phyloP scores from a whole-genome alignment of 2,888 invertebrate species.

The Rotaria sp. region DNA sequence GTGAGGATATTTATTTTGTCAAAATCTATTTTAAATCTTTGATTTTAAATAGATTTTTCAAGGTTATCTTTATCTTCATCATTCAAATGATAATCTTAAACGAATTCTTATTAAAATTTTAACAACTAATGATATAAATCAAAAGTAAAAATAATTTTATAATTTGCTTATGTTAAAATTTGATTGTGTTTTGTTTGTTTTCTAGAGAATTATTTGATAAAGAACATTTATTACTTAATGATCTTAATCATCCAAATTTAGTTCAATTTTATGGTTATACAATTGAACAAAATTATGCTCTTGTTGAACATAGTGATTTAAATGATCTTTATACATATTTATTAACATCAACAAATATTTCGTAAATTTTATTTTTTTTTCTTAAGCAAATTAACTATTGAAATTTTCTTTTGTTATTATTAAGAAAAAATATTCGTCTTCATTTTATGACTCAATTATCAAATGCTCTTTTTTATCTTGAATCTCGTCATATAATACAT shows the following conservation, averaged over 20 bases:
- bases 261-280: constrained; percentile 73
- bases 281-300: constrained; percentile 70
- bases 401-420: background rate
- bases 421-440: background rate
- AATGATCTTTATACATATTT: constrained; percentile 87
- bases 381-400: constrained; percentile 50
- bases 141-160: background rate
- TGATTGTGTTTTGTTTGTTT: background rate
- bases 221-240: constrained; percentile 89
- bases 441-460: constrained; percentile 71
- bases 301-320: constrained; percentile 94
- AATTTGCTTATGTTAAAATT: too few relatives aligned
- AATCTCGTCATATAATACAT: constrained; percentile 93
- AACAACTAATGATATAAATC: background rate
- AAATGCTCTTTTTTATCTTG: constrained; percentile 84
- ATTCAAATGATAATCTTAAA: background rate
- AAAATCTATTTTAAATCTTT: background rate
- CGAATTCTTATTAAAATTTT: background rate
- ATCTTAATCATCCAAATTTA: constrained; percentile 92
- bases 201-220: constrained; percentile 57
- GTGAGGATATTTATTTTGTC: background rate
- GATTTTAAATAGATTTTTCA: background rate
- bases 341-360: constrained; percentile 57
- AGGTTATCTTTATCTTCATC: background rate
- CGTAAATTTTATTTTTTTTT: constrained; percentile 51